Base-by-base conservation (phyloP, 2,888 invertebrate species). In the Zonitis immaculata region DNA sequence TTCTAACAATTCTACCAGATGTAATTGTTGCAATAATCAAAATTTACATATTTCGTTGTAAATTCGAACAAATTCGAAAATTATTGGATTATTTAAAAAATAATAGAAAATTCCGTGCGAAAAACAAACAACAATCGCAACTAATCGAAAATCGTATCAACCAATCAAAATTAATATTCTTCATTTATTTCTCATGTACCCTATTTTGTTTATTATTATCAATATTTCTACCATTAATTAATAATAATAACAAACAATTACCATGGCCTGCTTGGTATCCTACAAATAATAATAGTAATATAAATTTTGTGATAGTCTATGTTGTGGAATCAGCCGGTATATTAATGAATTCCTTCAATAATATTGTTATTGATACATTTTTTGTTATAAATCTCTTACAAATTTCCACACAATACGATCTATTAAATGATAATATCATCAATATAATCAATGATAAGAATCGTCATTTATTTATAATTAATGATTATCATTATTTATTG, bases 361-460 rank as follows among this genome's bases (percentile, higher is more conserved):
- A 54, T 20, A 44, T 54, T 8, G 44, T 44, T 44, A 26, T 46
- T n/a, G 54, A 54, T 27, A 54, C 54, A 2, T 49, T 53, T 32
- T 53, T 53, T 32, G 27, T 49, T 6, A 46, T 53, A 12, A 22
- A 42, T n/a, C 50, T 54, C 50, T 26, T 54, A 6, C 50, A 54
- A 43, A 50, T 54, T 11, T 47, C 50, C 3, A 50, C 50, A 14
- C 54, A 54, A 39, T 54, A 44, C 20, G 54, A 54, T 25, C 7
- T 54, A 11, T 18, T 54, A 7, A 35, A 44, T 39, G 44, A 54
- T 14, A 28, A 32, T 16, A 51, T 54, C 6, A 39, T 16, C 14
- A 26, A 43, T 16, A 39, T 51, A 8, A 18, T 32, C 18, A 25
- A 42, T 35, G 35, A 18, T 2, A 7, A 3, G 1, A 18, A 18